A percentile compares a stretch with the other conserved stretches of the same genome.
Conservation (phyloP, 2,888 invertebrate species). For the Melangyna quadrimaculata region DNA sequence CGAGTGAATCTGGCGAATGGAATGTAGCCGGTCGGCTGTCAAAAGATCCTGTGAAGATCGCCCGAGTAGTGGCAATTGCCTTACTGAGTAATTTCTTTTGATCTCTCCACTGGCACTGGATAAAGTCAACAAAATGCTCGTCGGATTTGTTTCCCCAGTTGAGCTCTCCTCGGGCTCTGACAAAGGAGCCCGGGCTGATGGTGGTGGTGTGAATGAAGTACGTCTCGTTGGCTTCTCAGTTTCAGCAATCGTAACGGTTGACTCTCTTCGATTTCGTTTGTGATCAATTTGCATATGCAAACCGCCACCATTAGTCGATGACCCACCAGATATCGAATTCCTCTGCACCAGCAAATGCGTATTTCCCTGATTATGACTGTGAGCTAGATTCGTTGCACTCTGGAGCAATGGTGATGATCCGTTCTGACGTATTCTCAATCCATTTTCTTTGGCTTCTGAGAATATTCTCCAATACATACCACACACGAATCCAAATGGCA, state of each 20-base stretch:
- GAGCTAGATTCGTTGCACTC: slow-evolving; percentile 80
- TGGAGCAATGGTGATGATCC: slow-evolving; percentile 81
- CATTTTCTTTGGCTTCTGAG: slow-evolving; percentile 80
- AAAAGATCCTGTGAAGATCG: slow-evolving; percentile 79
- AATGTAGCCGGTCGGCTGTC: slow-evolving; percentile 74
- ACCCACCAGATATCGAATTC: slow-evolving; percentile 77
- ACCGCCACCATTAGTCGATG: slow-evolving; percentile 78
- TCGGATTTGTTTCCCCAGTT: slow-evolving; percentile 76
- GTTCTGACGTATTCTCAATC: slow-evolving; percentile 80
- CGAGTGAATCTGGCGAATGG: slow-evolving; percentile 80
- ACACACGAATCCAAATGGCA: slow-evolving; percentile 81
- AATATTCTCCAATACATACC: slow-evolving; percentile 81
- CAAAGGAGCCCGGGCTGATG: slow-evolving; percentile 17
- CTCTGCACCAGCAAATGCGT: slow-evolving; percentile 76
- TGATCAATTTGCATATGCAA: slow-evolving; percentile 80
- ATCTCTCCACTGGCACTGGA: slow-evolving; percentile 80
- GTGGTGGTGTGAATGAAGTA: slow-evolving; percentile 51
- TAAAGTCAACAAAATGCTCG: slow-evolving; percentile 78
- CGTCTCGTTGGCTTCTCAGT: slow-evolving; percentile 52
- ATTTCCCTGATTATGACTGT: slow-evolving; percentile 71
- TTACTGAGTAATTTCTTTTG: slow-evolving; percentile 80
- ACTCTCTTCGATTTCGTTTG: slow-evolving; percentile 77
- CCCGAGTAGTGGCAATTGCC: slow-evolving; percentile 78
- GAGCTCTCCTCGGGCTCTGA: slow-evolving; percentile 55
- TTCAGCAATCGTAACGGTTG: slow-evolving; percentile 75